phyloP scores from a whole-genome alignment of 2,888 invertebrate genomes.

The Pycnomerus fuliginosus region DNA sequence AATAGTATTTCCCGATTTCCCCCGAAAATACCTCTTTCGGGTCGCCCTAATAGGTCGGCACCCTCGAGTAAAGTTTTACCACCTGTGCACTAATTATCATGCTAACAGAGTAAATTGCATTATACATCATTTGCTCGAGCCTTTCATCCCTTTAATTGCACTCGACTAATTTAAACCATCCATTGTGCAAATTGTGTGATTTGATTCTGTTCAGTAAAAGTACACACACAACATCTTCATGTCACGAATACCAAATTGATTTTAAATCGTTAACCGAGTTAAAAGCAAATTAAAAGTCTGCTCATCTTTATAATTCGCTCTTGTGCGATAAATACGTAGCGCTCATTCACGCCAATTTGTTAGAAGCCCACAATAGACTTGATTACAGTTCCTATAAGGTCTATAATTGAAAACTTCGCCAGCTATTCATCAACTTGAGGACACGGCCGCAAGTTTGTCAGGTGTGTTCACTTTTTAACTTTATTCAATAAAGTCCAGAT shows the following conservation, averaged over 20 bases:
- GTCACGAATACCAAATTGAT: too few species aligned
- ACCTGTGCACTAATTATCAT: slow-evolving; percentile 20
- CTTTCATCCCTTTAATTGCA: slow-evolving; percentile 14
- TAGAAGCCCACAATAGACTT: slow-evolving; percentile 15
- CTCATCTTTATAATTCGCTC: too few species aligned
- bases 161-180: slow-evolving; percentile 8
- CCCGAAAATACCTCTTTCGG: too few species aligned
- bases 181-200: too few species aligned
- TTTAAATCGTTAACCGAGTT: too few species aligned
- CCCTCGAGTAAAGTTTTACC: slow-evolving; percentile 3
- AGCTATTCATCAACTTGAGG: slow-evolving; percentile 25
- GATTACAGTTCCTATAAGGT: slow-evolving; percentile 24
- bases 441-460: not conserved
- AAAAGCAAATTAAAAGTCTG: too few species aligned
- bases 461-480: not conserved
- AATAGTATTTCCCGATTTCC: too few species aligned
- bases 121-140: slow-evolving; percentile 19
- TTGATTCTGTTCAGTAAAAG: too few species aligned
- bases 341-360: slow-evolving; percentile 16
- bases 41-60: too few species aligned
- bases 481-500: not conserved
- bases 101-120: slow-evolving; percentile 19
- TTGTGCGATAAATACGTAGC: too few species aligned
- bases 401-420: slow-evolving; percentile 29
- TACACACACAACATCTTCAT: too few species aligned